Conservation (phyloP, 2,888 invertebrate genomes). For the Xestia ashworthii region DNA sequence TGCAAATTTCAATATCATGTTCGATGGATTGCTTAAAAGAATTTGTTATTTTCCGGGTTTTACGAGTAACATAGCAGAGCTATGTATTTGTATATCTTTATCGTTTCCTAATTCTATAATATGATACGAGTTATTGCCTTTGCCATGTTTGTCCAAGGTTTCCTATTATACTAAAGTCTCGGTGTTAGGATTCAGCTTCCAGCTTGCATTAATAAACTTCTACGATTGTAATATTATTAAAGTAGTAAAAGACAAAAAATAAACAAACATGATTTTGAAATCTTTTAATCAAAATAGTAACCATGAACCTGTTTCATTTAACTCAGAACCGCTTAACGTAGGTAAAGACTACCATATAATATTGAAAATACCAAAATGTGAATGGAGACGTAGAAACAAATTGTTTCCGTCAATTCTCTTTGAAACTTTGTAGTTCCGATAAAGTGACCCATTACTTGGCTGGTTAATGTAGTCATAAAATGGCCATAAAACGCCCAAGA, state of each 20-base stretch:
- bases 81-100: slow-evolving; percentile 32
- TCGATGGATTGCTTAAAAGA: slow-evolving; percentile 1
- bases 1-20: background rate
- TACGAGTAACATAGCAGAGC: background rate
- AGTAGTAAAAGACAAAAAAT: background rate
- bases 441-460: slow-evolving; percentile 28
- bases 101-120: slow-evolving; percentile 30
- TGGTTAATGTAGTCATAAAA: slow-evolving; percentile 42
- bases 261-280: background rate
- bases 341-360: background rate
- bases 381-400: background rate
- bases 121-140: slow-evolving; percentile 8
- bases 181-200: background rate
- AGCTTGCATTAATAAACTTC: background rate
- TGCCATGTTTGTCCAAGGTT: slow-evolving; percentile 18
- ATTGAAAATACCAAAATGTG: background rate
- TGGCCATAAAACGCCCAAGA: slow-evolving; percentile 43
- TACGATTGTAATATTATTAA: background rate
- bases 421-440: slow-evolving; percentile 28
- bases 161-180: background rate
- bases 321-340: background rate
- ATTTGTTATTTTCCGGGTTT: slow-evolving; percentile 3
- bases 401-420: slow-evolving; percentile 3
- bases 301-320: background rate
- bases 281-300: background rate